phyloP scores from a whole-genome alignment of 2,797 vertebrate species.

The Clarias fuscus region DNA sequence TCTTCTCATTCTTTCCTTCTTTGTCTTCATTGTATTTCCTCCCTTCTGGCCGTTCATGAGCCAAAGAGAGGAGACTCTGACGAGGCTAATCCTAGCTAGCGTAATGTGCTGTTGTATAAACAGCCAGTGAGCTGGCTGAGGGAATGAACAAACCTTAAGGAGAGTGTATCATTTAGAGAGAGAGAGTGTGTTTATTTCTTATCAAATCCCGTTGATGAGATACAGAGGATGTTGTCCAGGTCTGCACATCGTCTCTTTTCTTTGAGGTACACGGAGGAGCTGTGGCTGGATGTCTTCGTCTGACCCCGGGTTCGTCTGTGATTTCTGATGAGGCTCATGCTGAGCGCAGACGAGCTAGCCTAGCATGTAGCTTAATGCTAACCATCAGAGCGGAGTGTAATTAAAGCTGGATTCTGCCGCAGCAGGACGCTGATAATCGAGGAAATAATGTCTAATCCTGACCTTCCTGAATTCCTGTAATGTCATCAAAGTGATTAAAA shows the following conservation, averaged over 20 bases:
- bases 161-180: background rate
- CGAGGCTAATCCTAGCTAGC: background rate
- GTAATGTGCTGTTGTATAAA: background rate
- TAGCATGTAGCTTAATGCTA: background rate
- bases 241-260: background rate
- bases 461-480: background rate
- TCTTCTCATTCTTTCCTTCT: no score
- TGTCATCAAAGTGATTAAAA: background rate
- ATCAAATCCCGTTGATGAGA: background rate
- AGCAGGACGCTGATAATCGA: background rate
- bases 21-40: no score
- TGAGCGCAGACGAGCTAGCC: background rate
- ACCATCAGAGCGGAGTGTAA: background rate
- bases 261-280: no score
- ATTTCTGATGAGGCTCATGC: background rate
- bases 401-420: constrained; percentile 23
- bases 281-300: no score
- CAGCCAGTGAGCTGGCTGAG: no score
- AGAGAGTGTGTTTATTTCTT: background rate
- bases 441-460: background rate
- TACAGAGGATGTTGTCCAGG: background rate
- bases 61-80: background rate
- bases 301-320: no score
- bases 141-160: no score
- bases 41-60: no score